These are phyloP conservation scores for Urocyon cinereoargenteus DNA, from an alignment of 2,797 vertebrate genomes.

Conservation along the genomic window DNA sequence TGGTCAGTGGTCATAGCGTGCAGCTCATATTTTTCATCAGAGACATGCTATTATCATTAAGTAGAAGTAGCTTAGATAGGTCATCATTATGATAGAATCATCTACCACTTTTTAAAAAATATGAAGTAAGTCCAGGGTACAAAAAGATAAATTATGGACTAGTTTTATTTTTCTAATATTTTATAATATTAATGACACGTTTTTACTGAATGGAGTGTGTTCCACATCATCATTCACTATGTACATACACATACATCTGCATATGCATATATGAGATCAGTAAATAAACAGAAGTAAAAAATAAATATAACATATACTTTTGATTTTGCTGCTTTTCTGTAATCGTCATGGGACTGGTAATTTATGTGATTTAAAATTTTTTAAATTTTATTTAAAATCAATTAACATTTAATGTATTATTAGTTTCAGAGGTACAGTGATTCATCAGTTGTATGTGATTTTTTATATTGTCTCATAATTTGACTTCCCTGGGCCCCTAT, in stretches of 20 bases:
- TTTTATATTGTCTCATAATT: not conserved
- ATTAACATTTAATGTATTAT: too few species aligned
- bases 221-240: not conserved
- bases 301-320: not conserved
- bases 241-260: not conserved
- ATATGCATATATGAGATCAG: not conserved
- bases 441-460: not conserved
- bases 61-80: not conserved
- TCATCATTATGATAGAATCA: not conserved
- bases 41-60: not conserved
- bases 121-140: not conserved
- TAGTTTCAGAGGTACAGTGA: too few species aligned
- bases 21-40: not conserved
- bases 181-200: not conserved
- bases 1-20: not conserved
- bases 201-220: not conserved
- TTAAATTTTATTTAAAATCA: too few species aligned
- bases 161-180: conserved; percentile 3
- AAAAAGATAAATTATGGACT: not conserved
- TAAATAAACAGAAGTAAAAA: not conserved
- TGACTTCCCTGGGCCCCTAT: not conserved
- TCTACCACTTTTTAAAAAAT: not conserved
- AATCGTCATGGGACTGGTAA: not conserved
- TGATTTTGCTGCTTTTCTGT: not conserved
- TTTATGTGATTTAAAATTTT: not conserved